Evolutionary conservation across 2,888 invertebrate genomes (phyloP), one percentile per base, ranked within the genome.

Genomic region (Nasonovia ribisnigri): DNA sequence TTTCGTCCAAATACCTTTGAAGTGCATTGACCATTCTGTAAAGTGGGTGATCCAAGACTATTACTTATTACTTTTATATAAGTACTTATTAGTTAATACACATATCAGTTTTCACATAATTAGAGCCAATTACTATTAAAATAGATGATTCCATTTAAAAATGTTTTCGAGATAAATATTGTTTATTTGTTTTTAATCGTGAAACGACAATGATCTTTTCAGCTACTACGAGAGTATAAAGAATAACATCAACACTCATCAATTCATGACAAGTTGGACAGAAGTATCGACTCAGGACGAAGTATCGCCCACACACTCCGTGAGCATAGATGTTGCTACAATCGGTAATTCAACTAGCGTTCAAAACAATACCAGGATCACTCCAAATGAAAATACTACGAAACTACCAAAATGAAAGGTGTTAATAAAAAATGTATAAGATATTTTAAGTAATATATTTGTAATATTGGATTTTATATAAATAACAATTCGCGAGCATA

Each of bases 231-330:
- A 93, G 84, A 90, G 24, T 16, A 67, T 90, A 48, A 93, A 93
- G 8, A 93, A 93, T 29, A 93, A 93, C 46, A 89, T 93, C n/a
- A 93, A 90, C 36, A 90, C 93, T 42, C 93, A 93, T 48, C 84
- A 93, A 20, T 86, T 90, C 29, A 86, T 60, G 93, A 93, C 84
- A 20, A 93, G 93, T 86, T 93, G 93, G 93, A 93, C 93, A 5
- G 93, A 93, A 89, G 77, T 92, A n/a, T 88, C 93, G 24, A 87
- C 86, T 60, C 86, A 60, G 36, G 93, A 90, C 54, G 91, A 93
- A n/a, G 88, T 67, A 24, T 60, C 54, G 84, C 90, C 91, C 77
- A 92, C 89, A 57, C 90, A 90, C 84, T 51, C 94, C n/a, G 46
- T 91, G 29, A 90, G 48, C 57, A 48, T 92, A 87, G 89, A 93